Percentiles rank a stretch among this genome's conserved stretches.
Evolutionary conservation across 1,140 invertebrate genomes (phyloP).

Genomic region (Platyscapa corneri): DNA sequence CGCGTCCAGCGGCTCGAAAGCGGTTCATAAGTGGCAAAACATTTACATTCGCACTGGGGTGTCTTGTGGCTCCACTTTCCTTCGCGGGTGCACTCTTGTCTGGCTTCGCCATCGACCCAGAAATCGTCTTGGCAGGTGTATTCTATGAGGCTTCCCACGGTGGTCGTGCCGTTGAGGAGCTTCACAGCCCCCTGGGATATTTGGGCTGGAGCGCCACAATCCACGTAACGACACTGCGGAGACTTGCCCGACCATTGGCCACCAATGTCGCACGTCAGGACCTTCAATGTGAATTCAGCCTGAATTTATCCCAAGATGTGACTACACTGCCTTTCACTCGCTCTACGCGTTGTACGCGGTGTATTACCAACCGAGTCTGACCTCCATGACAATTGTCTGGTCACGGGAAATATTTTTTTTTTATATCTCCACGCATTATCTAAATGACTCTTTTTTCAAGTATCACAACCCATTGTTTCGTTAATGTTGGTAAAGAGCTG

Average conservation of each 20-base stretch:
- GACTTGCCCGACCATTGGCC: conserved; percentile 87
- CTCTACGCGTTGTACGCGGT: neutral
- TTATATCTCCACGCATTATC: conserved; percentile 14
- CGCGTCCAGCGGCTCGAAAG: no score
- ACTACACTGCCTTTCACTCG: conserved; percentile 53
- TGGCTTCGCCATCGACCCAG: conserved; percentile 84
- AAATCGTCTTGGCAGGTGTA: conserved; percentile 89
- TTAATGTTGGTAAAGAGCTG: neutral
- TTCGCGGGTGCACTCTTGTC: conserved; percentile 84
- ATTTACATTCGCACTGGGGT: conserved; percentile 88
- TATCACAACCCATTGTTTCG: conserved; percentile 22
- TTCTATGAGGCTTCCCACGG: conserved; percentile 82
- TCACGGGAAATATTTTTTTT: conserved; percentile 17
- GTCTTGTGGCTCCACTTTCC: conserved; percentile 89
- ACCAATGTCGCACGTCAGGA: conserved; percentile 86
- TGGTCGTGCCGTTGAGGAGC: conserved; percentile 86
- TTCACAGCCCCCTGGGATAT: conserved; percentile 84
- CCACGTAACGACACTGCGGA: conserved; percentile 88
- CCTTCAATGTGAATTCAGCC: conserved; percentile 72
- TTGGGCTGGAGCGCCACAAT: conserved; percentile 88
- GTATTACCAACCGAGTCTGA: conserved; percentile 12
- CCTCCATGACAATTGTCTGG: conserved; percentile 34
- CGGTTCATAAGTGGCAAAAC: neutral
- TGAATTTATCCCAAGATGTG: conserved; percentile 49
- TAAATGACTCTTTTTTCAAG: conserved; percentile 3